Evolutionary conservation across 2,113 vertebrate species (phyloP), one percentile per base, ranked within the genome.

Genomic region (Engraulis encrasicolus): DNA sequence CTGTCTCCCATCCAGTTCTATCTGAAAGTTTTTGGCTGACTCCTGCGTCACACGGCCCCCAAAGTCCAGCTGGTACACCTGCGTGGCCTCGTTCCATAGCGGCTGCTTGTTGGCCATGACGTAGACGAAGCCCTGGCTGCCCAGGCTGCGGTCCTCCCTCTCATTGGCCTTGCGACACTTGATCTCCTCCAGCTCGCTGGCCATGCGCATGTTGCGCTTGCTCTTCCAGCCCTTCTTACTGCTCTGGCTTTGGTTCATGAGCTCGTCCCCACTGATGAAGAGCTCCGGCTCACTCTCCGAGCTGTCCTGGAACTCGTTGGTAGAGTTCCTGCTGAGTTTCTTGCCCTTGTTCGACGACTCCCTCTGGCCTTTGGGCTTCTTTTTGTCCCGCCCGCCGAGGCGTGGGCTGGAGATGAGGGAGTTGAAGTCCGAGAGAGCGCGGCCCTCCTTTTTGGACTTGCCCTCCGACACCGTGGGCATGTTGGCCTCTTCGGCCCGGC

Each of bases 51-150:
- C 98, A 6, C 98, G 94, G 48, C 98, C 98, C 89, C 98, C 98
- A 1, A 99, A 99, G 90, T 99, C 98, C 86, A 99, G 95, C 95
- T 99, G 98, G 91, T 99, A 99, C 15, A 99, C 98, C 92, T 99
- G 98, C 0, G 98, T 99, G 4, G 98, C 98, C 91, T 99, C 98
- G 0, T 99, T 99, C 98, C 98, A 99, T 86, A 99, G 92, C 0
- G 98, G 98, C 87, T 99, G 98, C 90, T 99, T 99, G 89, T 99
- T 99, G 89, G 98, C 98, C 98, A 99, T 99, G 12, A 99, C 94
- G 0, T 99, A 99, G 74, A 99, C 97, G 81, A 99, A 99, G 45
- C 98, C 98, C 90, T 99, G 98, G 92, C 96, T 99, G 82, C 98
- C 98, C 85, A 99, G 94, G 66, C 97, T 95, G 1, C 98, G 97